phyloP scores from a whole-genome alignment of 2,888 invertebrate genomes.

The Diogma glabrata region DNA sequence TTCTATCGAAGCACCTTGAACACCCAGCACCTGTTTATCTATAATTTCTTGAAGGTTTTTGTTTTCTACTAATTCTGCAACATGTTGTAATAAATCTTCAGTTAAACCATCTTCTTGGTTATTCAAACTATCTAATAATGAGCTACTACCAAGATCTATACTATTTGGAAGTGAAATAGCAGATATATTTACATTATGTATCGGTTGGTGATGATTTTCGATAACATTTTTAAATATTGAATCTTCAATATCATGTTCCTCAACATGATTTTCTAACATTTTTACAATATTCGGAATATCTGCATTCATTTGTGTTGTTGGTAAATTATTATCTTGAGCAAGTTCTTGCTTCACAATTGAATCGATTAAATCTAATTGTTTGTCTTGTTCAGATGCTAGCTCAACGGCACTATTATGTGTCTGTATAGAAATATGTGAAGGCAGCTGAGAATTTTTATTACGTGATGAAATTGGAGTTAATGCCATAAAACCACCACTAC shows the following conservation, averaged over 20 bases:
- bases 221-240: slow-evolving; percentile 19
- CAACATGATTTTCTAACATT: slow-evolving; percentile 36
- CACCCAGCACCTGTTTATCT: slow-evolving; percentile 50
- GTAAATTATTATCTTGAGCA: slow-evolving; percentile 23
- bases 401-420: slow-evolving; percentile 32
- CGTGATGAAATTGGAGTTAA: slow-evolving; percentile 29
- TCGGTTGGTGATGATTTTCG: slow-evolving; percentile 4
- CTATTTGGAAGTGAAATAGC: not conserved
- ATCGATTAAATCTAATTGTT: slow-evolving; percentile 35
- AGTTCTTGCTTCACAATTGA: slow-evolving; percentile 35
- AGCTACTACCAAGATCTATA: slow-evolving; percentile 23
- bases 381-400: slow-evolving; percentile 32
- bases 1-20: slow-evolving; percentile 2
- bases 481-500: slow-evolving; percentile 29
- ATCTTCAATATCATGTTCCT: slow-evolving; percentile 22
- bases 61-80: slow-evolving; percentile 59
- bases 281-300: slow-evolving; percentile 41
- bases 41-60: slow-evolving; percentile 61
- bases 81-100: slow-evolving; percentile 59
- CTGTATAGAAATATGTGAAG: slow-evolving; percentile 35
- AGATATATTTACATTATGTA: not conserved
- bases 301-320: slow-evolving; percentile 25
- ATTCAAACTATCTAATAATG: slow-evolving; percentile 41
- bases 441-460: slow-evolving; percentile 25
- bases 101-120: slow-evolving; percentile 55